Base-by-base conservation (phyloP, 2,888 invertebrate genomes). In the Noctua comes region DNA sequence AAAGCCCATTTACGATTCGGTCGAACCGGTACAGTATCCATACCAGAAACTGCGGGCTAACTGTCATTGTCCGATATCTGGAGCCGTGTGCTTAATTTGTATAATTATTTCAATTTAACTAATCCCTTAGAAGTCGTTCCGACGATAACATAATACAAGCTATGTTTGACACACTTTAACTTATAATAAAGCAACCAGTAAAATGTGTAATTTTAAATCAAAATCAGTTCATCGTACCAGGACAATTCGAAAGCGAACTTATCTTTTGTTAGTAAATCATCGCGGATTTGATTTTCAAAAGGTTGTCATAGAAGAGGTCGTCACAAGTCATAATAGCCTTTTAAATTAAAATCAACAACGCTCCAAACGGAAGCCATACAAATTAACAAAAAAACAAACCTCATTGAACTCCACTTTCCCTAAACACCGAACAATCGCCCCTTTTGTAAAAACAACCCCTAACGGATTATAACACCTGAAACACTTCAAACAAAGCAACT, bases 401-500 rank as follows among this genome's bases (percentile, higher is more conserved):
- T 74, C 27, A 62, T 75, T 79, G 57, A 71, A 71, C 59, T 85
- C 24, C 43, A 64, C 24, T 64, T 70, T 54, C 66, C 65, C 24
- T 62, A 43, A 85, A 77, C 73, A 69, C 62, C 16, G 27, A 80
- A 81, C 68, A 85, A 75, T 75, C 54, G 57, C 13, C 65, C 71
- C 40, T 68, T 74, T 80, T 54, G 21, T 16, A n/a, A 82, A 84
- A 77, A 77, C 73, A 65, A 65, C 31, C 65, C 68, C 64, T 43
- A 72, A 76, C 54, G 79, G 84, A 77, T 87, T 87, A 81, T 76
- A 75, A 80, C 88, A 84, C 87, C 86, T 84, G 80, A 71, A 84
- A 80, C 77, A 69, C 62, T 82, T 78, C 64, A 73, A 78, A 82
- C 73, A 85, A 84, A 69, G 40, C 68, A 75, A 80, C 72, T 82